Percentiles rank a stretch among this genome's conserved stretches.
Evolutionary conservation across 2,113 vertebrate genomes (phyloP).

Genomic region (Actenoides lindsayi): DNA sequence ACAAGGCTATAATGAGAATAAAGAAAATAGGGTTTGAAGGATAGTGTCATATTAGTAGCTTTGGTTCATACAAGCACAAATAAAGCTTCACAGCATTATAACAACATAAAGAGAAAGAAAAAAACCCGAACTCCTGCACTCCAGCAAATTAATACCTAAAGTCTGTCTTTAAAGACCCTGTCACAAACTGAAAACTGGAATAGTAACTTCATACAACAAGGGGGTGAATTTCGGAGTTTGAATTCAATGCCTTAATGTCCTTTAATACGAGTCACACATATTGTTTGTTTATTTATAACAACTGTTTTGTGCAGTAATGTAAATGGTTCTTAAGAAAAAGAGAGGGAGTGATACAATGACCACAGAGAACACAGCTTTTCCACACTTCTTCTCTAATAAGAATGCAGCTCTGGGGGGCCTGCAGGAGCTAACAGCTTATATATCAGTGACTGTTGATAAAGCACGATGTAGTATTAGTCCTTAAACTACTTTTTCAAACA

Average conservation of each 20-base stretch:
- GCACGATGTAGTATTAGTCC: background rate
- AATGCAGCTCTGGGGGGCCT: background rate
- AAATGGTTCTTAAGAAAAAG: background rate
- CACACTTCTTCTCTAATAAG: conserved; percentile 13
- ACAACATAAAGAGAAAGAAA: background rate
- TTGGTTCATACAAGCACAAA: background rate
- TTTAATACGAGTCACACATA: background rate
- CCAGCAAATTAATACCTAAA: background rate
- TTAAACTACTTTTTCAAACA: conserved; percentile 5
- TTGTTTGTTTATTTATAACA: conserved; percentile 40
- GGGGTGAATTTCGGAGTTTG: background rate
- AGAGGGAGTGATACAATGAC: background rate
- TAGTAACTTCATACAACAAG: conserved; percentile 5
- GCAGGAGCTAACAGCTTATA: background rate
- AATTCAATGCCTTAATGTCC: background rate
- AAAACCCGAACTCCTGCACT: fast-evolving
- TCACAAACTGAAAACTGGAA: conserved; percentile 18
- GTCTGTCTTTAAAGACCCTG: background rate
- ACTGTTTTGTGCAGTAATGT: background rate
- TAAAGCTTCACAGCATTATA: background rate
- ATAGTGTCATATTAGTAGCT: background rate
- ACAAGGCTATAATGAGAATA: background rate
- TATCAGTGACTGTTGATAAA: background rate
- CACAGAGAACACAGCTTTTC: background rate
- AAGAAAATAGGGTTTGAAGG: background rate